Evolutionary conservation across 2,888 invertebrate genomes (phyloP).

Genomic region (Byasa hedistus): DNA sequence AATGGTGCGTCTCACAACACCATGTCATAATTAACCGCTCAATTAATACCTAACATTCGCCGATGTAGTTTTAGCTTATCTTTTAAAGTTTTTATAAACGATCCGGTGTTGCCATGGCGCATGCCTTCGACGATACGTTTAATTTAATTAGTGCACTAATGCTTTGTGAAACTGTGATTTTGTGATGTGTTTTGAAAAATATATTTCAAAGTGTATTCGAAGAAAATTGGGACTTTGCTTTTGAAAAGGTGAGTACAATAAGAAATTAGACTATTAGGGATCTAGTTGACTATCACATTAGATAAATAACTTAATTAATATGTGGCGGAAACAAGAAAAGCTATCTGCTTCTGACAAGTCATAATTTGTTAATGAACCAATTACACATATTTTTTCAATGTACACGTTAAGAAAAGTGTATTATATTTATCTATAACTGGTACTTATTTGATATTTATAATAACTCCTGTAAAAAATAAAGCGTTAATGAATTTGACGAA

Average conservation of each 20-base stretch:
- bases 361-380: neutral
- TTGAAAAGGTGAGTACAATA: slow-evolving; percentile 46
- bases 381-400: neutral
- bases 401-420: too few species aligned
- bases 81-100: slow-evolving; percentile 39
- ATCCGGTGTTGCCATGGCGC: slow-evolving; percentile 62
- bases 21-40: slow-evolving; percentile 35
- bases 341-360: slow-evolving; percentile 29
- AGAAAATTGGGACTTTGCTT: slow-evolving; percentile 46
- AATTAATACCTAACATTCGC: slow-evolving; percentile 23
- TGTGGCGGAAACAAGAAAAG: slow-evolving; percentile 28
- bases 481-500: too few species aligned
- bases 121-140: slow-evolving; percentile 58
- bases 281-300: neutral
- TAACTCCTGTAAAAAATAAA: too few species aligned
- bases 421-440: too few species aligned
- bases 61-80: slow-evolving; percentile 34
- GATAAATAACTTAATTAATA: slow-evolving; percentile 36
- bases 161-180: slow-evolving; percentile 64
- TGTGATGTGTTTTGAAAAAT: slow-evolving; percentile 57
- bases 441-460: too few species aligned
- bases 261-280: neutral
- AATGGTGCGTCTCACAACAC: slow-evolving; percentile 56
- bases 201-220: slow-evolving; percentile 45
- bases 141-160: slow-evolving; percentile 71